Evolutionary conservation across 2,888 invertebrate genomes (phyloP).

Genomic region (Dastarcus helophoroides): DNA sequence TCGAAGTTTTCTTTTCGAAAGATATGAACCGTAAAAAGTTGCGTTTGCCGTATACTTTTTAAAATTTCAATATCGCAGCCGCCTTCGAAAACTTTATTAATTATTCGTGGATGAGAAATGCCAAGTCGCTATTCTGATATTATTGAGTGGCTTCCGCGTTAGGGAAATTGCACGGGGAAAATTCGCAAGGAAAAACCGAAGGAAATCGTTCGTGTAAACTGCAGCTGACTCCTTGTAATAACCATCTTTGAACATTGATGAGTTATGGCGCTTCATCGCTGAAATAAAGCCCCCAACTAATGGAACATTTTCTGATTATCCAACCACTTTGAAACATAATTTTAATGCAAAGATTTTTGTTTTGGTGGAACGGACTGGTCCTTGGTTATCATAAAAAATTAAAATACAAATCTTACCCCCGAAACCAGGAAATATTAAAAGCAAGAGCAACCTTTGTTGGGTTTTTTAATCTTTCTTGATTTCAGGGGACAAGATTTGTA

Average conservation of each 20-base stretch:
- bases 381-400: no score
- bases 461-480: no score
- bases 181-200: slow-evolving; percentile 19
- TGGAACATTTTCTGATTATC: no score
- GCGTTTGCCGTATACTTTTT: slow-evolving; percentile 11
- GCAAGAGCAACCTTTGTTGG: no score
- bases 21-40: slow-evolving; percentile 10
- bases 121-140: slow-evolving; percentile 9
- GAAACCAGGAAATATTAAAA: no score
- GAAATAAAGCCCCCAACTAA: no score
- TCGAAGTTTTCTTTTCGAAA: slow-evolving; percentile 6
- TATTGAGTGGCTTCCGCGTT: not conserved
- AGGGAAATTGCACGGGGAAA: slow-evolving; percentile 15
- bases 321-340: no score
- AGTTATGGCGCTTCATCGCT: slow-evolving; percentile 33
- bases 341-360: no score
- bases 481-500: no score
- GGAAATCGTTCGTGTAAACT: slow-evolving; percentile 32
- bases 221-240: slow-evolving; percentile 30
- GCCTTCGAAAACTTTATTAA: slow-evolving; percentile 10
- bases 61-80: slow-evolving; percentile 12
- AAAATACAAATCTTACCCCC: no score
- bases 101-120: slow-evolving; percentile 11
- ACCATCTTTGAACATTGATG: slow-evolving; percentile 36
- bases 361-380: no score